Base-by-base conservation (phyloP, 2,888 invertebrate genomes). In the Nomada fabriciana region DNA sequence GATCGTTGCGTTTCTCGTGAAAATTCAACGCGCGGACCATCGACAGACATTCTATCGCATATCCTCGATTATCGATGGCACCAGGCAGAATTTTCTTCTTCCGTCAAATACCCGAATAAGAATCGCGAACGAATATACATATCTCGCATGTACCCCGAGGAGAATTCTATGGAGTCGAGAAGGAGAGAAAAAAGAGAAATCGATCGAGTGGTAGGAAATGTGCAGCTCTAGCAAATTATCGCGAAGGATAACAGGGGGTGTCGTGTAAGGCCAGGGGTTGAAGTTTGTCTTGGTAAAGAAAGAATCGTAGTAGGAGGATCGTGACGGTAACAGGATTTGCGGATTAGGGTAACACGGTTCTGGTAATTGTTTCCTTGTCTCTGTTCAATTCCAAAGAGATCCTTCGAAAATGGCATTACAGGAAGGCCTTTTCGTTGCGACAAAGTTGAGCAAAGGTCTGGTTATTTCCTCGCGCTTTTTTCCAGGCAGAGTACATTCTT, bases 331-430 rank as follows among this genome's bases (percentile, higher is more conserved):
- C 89, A 89, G 88, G 89, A 85, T 89, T 88, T 86, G 86, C 84
- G 89, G 89, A 89, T 89, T 89, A 89, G 85, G 84, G 85, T 85
- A 89, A 89, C 89, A 89, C 79, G 89, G 81, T 65, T 74, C 88
- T 74, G 82, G 86, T 89, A 89, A 89, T 89, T 89, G 89, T 89
- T 86, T 87, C 88, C 89, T 78, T 86, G 89, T 89, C 89, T 83
- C 77, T 47, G 79, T 84, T 82, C 85, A 68, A 80, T 84, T 78
- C 72, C 64, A 76, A 60, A 68, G 75, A 83, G 69, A 63, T 65
- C 23, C 69, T 47, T 70, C 10, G 74, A 79, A 81, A 84, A 84
- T 53, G 71, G 68, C 57, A 69, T 76, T 29, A 76, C 55, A 61
- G 43, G 15, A 59, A 72, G 55, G 59, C 68, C 61, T 80, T 64